Percentiles rank a stretch among this genome's conserved stretches.
These are phyloP conservation scores for Antechinus flavipes DNA, from an alignment of 2,113 vertebrate genomes.

Conservation along the genomic window DNA sequence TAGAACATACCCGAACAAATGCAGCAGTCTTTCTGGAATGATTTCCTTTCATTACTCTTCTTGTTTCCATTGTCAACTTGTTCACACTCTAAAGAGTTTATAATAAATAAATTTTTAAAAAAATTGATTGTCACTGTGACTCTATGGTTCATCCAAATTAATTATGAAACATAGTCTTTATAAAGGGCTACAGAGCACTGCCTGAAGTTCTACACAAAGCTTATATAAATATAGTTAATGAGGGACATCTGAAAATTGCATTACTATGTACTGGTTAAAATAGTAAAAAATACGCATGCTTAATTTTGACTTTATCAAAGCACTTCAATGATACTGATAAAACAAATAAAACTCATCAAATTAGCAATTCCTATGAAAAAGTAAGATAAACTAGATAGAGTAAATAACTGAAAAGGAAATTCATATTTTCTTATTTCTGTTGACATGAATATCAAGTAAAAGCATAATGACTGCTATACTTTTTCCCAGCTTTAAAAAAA, in stretches of 20 bases:
- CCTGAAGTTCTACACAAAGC: not conserved
- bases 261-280: not conserved
- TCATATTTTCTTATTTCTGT: not conserved
- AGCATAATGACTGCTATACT: not conserved
- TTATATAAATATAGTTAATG: not conserved
- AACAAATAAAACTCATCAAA: not conserved
- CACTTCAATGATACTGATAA: not conserved
- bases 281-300: not conserved
- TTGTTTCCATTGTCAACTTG: slow-evolving; percentile 96
- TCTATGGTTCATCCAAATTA: not conserved
- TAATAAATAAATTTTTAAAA: slow-evolving; percentile 19
- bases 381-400: slow-evolving; percentile 5
- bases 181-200: not conserved
- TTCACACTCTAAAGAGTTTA: slow-evolving; percentile 91
- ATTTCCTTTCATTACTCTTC: slow-evolving; percentile 94
- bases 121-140: slow-evolving; percentile 20
- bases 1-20: slow-evolving; percentile 93
- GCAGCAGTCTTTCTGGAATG: slow-evolving; percentile 97
- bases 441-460: not conserved
- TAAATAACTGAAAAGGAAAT: not conserved
- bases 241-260: not conserved
- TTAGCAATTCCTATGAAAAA: not conserved
- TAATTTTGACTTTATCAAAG: not conserved
- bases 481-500: slow-evolving; percentile 11
- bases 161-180: not conserved